Conservation (phyloP, 2,797 vertebrate species). For the Enteromius anoplus region DNA sequence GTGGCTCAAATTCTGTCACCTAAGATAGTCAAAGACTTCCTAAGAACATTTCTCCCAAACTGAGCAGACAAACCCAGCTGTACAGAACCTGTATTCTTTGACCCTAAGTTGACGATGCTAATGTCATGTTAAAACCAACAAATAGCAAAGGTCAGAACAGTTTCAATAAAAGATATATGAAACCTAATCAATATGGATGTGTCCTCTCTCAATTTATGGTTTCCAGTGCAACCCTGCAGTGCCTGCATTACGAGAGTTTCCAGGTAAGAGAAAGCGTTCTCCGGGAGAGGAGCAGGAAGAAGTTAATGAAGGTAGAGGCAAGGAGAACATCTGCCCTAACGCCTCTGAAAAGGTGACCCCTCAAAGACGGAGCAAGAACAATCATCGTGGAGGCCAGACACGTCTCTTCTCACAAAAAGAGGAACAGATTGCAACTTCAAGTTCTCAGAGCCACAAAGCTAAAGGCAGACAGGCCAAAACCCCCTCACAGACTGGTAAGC, state of each 20-base stretch:
- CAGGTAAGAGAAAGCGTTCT: conserved; percentile 73
- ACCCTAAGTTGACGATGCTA: background rate
- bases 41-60: background rate
- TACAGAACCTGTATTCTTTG: background rate
- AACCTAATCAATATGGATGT: background rate
- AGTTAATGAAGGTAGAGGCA: conserved; percentile 36
- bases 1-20: background rate
- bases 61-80: background rate
- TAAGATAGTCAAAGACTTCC: background rate
- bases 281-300: conserved; percentile 37
- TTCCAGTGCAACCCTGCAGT: conserved; percentile 62
- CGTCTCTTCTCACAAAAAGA: conserved; percentile 64
- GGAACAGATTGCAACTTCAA: conserved; percentile 58
- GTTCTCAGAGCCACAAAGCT: conserved; percentile 65
- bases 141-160: too few species aligned
- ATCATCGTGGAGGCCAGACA: conserved; percentile 57
- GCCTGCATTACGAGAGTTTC: conserved; percentile 54
- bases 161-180: too few species aligned
- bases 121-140: background rate
- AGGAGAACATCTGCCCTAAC: conserved; percentile 76
- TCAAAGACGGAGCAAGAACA: conserved; percentile 66
- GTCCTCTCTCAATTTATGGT: background rate
- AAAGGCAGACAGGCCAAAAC: conserved; percentile 72
- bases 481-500: conserved; percentile 62
- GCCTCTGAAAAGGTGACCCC: conserved; percentile 65